Conservation (phyloP, 2,888 invertebrate genomes). For the Meliscaeva auricollis region DNA sequence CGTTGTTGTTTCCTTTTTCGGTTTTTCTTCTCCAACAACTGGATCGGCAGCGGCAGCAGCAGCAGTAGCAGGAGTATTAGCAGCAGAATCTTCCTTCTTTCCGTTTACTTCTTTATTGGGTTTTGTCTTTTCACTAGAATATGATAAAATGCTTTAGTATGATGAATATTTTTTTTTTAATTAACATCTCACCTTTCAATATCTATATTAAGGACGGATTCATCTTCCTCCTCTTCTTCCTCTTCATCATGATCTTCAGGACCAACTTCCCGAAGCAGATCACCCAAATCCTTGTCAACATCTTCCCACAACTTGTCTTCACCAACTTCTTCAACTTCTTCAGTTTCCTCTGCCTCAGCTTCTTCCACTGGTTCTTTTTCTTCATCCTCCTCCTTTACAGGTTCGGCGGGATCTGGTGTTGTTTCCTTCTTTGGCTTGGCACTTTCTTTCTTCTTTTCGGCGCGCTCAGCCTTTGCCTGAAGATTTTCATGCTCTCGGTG, state of each 20-base stretch:
- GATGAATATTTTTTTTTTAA: slow-evolving; percentile 74
- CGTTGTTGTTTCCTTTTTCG: slow-evolving; percentile 68
- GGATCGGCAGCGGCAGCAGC: slow-evolving; percentile 78
- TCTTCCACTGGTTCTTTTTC: slow-evolving; percentile 87
- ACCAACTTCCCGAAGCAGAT: slow-evolving; percentile 89
- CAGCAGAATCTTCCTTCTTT: slow-evolving; percentile 83
- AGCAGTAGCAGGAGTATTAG: slow-evolving; percentile 78
- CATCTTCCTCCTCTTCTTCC: slow-evolving; percentile 88
- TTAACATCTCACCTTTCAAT: slow-evolving; percentile 84
- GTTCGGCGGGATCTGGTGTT: slow-evolving; percentile 66
- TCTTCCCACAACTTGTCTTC: slow-evolving; percentile 92
- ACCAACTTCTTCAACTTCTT: slow-evolving; percentile 85
- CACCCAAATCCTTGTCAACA: slow-evolving; percentile 92
- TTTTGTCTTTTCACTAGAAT: slow-evolving; percentile 85
- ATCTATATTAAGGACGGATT: slow-evolving; percentile 84
- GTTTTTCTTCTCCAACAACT: slow-evolving; percentile 73
- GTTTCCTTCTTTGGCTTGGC: slow-evolving; percentile 80
- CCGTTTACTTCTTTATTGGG: slow-evolving; percentile 81
- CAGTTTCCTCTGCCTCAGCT: slow-evolving; percentile 85
- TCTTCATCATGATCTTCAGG: slow-evolving; percentile 87
- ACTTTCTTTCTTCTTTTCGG: slow-evolving; percentile 85
- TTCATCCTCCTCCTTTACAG: slow-evolving; percentile 68
- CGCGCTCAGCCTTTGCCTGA: slow-evolving; percentile 89
- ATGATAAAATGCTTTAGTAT: slow-evolving; percentile 83
- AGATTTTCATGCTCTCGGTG: slow-evolving; percentile 91